Percentiles rank a stretch among this genome's conserved stretches.
phyloP scores from a whole-genome alignment of 2,888 invertebrate species.

The Rhagonycha lutea region DNA sequence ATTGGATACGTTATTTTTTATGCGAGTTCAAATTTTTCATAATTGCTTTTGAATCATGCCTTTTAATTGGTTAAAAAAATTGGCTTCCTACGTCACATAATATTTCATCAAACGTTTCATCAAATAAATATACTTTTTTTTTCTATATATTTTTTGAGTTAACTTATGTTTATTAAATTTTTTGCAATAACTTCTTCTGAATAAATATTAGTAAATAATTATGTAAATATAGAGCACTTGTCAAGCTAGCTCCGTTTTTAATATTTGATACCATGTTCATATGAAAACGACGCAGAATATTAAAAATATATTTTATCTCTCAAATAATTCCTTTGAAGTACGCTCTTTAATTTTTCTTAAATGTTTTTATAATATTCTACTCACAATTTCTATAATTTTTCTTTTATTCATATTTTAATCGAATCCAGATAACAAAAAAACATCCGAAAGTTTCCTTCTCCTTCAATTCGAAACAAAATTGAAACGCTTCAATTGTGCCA shows the following conservation, averaged over 20 bases:
- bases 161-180: background rate
- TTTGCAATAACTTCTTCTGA: background rate
- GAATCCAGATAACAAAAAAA: too few relatives aligned
- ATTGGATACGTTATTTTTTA: background rate
- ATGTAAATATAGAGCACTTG: background rate
- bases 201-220: background rate
- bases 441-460: too few relatives aligned
- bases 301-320: background rate
- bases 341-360: background rate
- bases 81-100: background rate
- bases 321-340: background rate
- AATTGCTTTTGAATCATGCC: background rate
- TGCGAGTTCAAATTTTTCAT: background rate
- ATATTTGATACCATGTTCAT: background rate
- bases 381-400: background rate
- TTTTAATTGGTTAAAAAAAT: background rate
- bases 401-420: too few relatives aligned
- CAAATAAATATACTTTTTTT: background rate
- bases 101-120: background rate
- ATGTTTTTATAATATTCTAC: background rate
- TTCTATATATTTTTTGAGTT: too few relatives aligned
- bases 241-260: background rate
- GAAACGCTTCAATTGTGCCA: too few relatives aligned
- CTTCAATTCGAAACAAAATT: too few relatives aligned
- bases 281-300: background rate